Conservation (phyloP, 2,888 invertebrate genomes). For the Rhopalosiphum nymphaeae region DNA sequence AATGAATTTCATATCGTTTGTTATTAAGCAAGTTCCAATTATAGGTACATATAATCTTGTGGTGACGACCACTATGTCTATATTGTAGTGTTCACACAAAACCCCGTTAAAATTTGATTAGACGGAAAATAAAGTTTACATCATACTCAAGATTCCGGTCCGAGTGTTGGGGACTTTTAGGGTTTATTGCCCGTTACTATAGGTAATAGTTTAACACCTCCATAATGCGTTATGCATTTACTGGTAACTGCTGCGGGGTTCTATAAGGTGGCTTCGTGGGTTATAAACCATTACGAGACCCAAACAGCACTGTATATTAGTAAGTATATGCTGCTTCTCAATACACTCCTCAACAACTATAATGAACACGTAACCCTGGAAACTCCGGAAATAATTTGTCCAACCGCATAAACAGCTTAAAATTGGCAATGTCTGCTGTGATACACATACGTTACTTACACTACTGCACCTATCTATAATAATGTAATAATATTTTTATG, state of each 20-base stretch:
- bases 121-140: neutral
- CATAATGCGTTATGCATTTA: slow-evolving; percentile 49
- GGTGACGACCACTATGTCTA: neutral
- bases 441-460: neutral
- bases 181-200: slow-evolving; percentile 35
- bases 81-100: neutral
- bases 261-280: neutral
- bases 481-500: neutral
- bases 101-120: slow-evolving; percentile 24
- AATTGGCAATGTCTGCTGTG: neutral
- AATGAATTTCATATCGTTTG: neutral
- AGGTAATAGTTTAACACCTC: slow-evolving; percentile 47
- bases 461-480: neutral
- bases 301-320: neutral
- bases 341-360: neutral
- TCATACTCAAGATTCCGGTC: slow-evolving; percentile 17
- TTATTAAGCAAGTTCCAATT: neutral
- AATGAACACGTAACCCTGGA: neutral
- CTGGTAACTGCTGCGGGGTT: neutral
- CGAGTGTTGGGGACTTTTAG: slow-evolving; percentile 25
- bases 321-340: neutral
- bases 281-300: slow-evolving; percentile 36
- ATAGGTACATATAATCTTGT: neutral
- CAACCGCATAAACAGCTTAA: neutral
- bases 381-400: neutral